Evolutionary conservation across 2,113 vertebrate species (phyloP).

Genomic region (pig (Sus scrofa)): DNA sequence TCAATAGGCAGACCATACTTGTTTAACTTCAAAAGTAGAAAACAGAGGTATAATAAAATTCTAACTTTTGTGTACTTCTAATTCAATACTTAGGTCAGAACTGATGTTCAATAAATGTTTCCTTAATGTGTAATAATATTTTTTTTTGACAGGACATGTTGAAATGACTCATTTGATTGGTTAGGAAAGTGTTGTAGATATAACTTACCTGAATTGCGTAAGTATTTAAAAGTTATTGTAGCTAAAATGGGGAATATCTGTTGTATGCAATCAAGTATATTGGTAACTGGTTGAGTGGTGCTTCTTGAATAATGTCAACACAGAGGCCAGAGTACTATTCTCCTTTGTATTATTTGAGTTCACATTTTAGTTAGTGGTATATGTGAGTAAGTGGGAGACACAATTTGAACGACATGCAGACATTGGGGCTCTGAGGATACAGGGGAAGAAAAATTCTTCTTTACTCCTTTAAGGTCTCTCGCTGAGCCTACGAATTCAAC

Average conservation of each 20-base stretch:
- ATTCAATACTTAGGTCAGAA: background rate
- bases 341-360: background rate
- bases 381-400: background rate
- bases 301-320: background rate
- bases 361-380: background rate
- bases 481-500: background rate
- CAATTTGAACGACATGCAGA: background rate
- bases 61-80: background rate
- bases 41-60: background rate
- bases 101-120: background rate
- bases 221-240: constrained; percentile 43
- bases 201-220: constrained; percentile 32
- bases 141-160: background rate
- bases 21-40: constrained; percentile 26
- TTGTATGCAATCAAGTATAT: background rate
- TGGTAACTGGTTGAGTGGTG: background rate
- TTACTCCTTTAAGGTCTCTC: background rate
- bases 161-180: background rate
- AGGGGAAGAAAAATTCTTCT: background rate
- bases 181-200: background rate
- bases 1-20: background rate
- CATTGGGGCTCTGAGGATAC: background rate
- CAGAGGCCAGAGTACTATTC: background rate
- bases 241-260: background rate
- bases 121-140: background rate